phyloP scores from a whole-genome alignment of 2,113 vertebrate genomes.

The Pungitius pungitius region DNA sequence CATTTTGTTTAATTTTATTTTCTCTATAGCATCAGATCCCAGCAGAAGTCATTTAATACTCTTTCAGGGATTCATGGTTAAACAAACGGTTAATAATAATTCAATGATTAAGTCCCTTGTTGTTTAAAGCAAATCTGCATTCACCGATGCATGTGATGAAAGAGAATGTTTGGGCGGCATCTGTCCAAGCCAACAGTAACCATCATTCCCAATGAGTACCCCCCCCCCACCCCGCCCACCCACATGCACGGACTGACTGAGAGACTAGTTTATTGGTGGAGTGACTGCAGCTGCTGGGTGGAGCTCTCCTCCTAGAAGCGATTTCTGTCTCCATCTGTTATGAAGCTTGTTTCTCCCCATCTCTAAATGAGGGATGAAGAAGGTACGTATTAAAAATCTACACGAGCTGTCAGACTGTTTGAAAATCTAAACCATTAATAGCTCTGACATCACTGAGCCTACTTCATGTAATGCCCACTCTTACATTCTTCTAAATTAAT shows the following conservation, averaged over 20 bases:
- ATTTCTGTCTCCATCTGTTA: conserved; percentile 47
- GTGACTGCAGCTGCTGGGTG: conserved; percentile 61
- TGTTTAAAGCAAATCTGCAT: conserved; percentile 28
- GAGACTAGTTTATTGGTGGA: conserved; percentile 25
- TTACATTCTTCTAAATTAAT: not conserved
- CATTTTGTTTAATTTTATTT: no score
- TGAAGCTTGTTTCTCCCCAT: conserved; percentile 46
- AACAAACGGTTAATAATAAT: conserved; percentile 40
- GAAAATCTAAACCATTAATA: conserved; percentile 23
- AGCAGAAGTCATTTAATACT: not conserved
- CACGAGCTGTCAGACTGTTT: conserved; percentile 14
- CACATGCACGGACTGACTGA: conserved; percentile 13
- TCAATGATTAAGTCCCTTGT: conserved; percentile 46
- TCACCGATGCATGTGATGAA: conserved; percentile 26
- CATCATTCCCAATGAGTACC: conserved; percentile 16
- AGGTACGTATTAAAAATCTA: conserved; percentile 17
- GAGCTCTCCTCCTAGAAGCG: conserved; percentile 40
- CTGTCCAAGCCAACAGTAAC: conserved; percentile 19
- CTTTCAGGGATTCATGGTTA: conserved; percentile 35
- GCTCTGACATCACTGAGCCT: not conserved
- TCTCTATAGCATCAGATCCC: no score
- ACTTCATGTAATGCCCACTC: not conserved
- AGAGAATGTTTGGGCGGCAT: conserved; percentile 40
- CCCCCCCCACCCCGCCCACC: not conserved
- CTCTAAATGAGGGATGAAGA: conserved; percentile 34